Evolutionary conservation across 2,113 vertebrate genomes (phyloP).

Genomic region (Cercopithecus mona): DNA sequence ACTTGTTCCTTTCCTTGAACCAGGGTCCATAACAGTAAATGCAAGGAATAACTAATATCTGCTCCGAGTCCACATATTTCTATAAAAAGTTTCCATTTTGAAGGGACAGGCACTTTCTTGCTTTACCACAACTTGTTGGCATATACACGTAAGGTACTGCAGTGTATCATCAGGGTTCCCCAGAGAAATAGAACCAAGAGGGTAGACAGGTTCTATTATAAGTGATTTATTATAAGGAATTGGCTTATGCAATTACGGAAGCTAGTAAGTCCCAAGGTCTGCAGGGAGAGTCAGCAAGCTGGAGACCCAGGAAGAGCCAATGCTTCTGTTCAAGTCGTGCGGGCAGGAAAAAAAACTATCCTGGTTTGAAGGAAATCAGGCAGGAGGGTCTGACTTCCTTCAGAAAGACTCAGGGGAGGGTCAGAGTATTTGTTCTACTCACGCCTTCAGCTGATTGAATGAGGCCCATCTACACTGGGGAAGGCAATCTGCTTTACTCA

Average conservation of each 20-base stretch:
- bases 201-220: background rate
- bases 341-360: background rate
- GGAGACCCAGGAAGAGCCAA: background rate
- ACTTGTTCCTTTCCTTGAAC: background rate
- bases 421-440: background rate
- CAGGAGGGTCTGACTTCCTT: background rate
- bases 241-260: background rate
- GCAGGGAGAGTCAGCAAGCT: background rate
- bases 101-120: background rate
- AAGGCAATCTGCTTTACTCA: background rate
- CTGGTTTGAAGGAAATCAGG: background rate
- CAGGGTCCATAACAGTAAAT: background rate
- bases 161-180: background rate
- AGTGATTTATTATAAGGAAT: background rate
- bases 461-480: background rate
- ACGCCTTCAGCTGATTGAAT: background rate
- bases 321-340: background rate
- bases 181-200: background rate
- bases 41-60: background rate
- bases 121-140: background rate
- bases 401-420: too few species aligned
- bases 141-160: accelerated
- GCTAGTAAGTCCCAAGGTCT: background rate
- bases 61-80: background rate
- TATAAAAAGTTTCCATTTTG: background rate